phyloP scores from a whole-genome alignment of 2,113 vertebrate species.

The Callipepla squamata region DNA sequence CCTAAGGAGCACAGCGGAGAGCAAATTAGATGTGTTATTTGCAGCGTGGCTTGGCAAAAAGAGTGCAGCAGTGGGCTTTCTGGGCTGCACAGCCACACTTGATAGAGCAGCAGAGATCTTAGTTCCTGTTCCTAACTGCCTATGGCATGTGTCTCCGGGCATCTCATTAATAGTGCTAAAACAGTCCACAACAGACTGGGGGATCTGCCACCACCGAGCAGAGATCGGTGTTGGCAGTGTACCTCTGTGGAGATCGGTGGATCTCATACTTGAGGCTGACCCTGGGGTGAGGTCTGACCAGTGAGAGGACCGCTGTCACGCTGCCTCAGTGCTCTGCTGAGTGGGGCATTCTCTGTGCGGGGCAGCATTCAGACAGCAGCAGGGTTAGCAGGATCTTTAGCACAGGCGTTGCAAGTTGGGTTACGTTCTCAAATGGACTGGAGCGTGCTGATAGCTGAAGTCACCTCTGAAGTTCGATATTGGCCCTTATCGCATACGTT shows the following conservation, averaged over 20 bases:
- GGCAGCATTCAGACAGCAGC: accelerated
- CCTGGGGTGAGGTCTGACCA: neutral
- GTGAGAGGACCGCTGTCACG: neutral
- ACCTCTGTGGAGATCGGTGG: neutral
- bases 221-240: neutral
- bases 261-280: neutral
- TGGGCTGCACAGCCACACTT: conserved; percentile 59
- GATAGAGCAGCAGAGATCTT: conserved; percentile 65
- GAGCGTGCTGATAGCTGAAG: neutral
- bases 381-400: neutral
- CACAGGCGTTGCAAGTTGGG: too few relatives aligned
- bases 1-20: conserved; percentile 43
- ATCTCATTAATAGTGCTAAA: conserved; percentile 38
- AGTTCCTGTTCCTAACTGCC: conserved; percentile 43
- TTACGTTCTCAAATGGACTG: too few relatives aligned
- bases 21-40: conserved; percentile 70
- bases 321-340: neutral
- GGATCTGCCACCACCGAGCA: accelerated
- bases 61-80: conserved; percentile 52
- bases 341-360: accelerated
- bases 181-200: neutral
- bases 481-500: neutral
- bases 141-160: conserved; percentile 28
- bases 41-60: conserved; percentile 60
- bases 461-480: neutral